phyloP scores from a whole-genome alignment of 1,140 invertebrate genomes.

The Octopus bimaculoides region DNA sequence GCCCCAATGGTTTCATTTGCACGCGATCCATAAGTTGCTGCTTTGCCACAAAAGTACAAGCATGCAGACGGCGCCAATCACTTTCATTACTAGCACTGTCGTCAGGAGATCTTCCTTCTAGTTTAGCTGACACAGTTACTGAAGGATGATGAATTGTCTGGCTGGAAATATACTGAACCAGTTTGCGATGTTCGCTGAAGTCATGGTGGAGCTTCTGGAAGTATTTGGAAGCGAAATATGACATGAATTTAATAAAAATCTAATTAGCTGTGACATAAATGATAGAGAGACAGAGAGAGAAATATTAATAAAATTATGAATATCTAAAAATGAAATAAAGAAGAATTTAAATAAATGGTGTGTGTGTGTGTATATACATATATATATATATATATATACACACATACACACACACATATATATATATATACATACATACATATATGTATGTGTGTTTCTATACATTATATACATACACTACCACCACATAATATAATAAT shows the following conservation, averaged over 20 bases:
- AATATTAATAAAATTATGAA: too few relatives aligned
- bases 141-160: background rate
- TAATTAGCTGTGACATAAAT: too few relatives aligned
- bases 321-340: too few relatives aligned
- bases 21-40: background rate
- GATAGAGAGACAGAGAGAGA: too few relatives aligned
- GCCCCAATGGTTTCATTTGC: background rate
- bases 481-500: background rate
- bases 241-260: too few relatives aligned
- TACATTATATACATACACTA: too few relatives aligned
- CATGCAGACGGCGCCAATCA: background rate
- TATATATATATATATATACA: background rate
- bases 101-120: background rate
- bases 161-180: background rate
- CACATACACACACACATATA: background rate
- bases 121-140: constrained; percentile 52
- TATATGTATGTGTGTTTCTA: too few relatives aligned
- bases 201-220: constrained; percentile 23
- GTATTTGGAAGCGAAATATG: too few relatives aligned
- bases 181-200: background rate
- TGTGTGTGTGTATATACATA: background rate
- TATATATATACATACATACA: too few relatives aligned
- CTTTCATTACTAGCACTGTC: background rate
- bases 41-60: background rate
- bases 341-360: too few relatives aligned